These are phyloP conservation scores for Arbacia lixula DNA, from an alignment of 53 echinoderm and acorn worm genomes.

Conservation along the genomic window DNA sequence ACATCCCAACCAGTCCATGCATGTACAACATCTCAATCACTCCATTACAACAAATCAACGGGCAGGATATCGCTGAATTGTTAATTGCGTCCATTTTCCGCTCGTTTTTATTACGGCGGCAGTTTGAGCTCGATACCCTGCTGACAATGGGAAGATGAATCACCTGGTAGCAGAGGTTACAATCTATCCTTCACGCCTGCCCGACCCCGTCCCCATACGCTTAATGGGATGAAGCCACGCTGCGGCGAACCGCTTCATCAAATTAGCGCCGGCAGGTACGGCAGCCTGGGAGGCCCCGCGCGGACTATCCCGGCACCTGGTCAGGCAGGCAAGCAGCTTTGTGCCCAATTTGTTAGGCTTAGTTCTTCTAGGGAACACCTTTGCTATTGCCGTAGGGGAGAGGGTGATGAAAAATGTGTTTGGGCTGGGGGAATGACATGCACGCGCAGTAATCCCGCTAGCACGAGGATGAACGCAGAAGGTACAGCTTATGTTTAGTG, in stretches of 20 bases:
- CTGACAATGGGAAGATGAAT: too few species aligned
- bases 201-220: not conserved
- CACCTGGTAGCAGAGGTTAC: not conserved
- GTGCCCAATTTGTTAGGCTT: conserved; percentile 24
- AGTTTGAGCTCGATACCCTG: too few species aligned
- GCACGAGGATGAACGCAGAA: too few species aligned
- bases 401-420: not conserved
- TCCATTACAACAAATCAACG: not conserved
- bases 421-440: not conserved
- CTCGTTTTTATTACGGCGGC: too few species aligned
- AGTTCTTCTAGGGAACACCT: conserved; percentile 6
- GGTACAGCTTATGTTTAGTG: too few species aligned
- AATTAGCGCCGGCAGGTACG: conserved; percentile 8
- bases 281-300: not conserved
- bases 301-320: not conserved
- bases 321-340: conserved; percentile 3
- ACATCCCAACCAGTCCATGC: too few species aligned
- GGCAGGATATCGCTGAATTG: not conserved
- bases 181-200: not conserved
- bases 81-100: not conserved
- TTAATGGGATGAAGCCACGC: conserved; percentile 26
- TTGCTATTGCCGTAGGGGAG: not conserved
- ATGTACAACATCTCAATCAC: too few species aligned
- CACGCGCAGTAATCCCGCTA: not conserved
- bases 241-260: conserved; percentile 28